These are phyloP conservation scores for Temnothorax unifasciatus DNA, from an alignment of 2,888 invertebrate species.

Conservation along the genomic window DNA sequence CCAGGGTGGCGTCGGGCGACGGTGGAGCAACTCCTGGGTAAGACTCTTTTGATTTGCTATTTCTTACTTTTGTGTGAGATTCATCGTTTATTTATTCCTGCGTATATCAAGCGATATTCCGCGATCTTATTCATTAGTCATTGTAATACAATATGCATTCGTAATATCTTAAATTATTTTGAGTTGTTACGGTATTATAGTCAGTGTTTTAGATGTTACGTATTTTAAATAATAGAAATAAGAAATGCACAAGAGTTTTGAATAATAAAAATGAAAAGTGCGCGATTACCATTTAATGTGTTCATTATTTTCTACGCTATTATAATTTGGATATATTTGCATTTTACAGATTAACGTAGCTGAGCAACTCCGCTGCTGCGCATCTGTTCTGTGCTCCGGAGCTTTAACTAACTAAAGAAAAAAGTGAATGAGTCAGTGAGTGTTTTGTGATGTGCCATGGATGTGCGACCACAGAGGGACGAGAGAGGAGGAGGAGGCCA, in stretches of 20 bases:
- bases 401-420: too few relatives aligned
- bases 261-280: background rate
- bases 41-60: background rate
- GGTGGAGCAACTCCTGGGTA: background rate
- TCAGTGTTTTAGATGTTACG: background rate
- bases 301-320: background rate
- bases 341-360: constrained; percentile 13
- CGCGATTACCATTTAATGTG: background rate
- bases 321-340: background rate
- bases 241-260: background rate
- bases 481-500: background rate
- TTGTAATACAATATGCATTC: background rate
- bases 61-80: background rate
- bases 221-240: background rate
- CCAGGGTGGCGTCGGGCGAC: background rate
- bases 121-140: background rate
- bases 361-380: background rate
- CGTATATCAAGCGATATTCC: background rate
- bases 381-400: background rate
- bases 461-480: background rate
- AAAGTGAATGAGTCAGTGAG: background rate
- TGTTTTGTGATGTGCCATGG: background rate
- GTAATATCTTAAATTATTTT: background rate
- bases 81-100: background rate
- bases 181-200: background rate